phyloP scores from a whole-genome alignment of 2,113 vertebrate genomes.

The Oncorhynchus kisutch region DNA sequence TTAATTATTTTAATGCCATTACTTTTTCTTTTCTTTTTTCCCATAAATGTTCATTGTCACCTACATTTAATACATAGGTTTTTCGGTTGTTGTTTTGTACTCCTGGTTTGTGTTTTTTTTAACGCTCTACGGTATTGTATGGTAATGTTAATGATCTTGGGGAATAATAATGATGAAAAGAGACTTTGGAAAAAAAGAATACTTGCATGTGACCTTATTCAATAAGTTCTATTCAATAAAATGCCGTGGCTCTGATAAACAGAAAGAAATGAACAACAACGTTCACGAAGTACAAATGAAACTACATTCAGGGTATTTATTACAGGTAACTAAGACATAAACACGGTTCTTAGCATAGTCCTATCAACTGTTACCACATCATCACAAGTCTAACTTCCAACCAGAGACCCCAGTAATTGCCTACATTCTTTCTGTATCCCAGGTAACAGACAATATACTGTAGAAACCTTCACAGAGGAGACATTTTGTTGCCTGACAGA shows the following conservation, averaged over 20 bases:
- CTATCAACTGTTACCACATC: background rate
- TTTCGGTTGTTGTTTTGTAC: too few relatives aligned
- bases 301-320: too few relatives aligned
- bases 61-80: too few relatives aligned
- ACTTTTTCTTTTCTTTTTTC: background rate
- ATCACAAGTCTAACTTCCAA: too few relatives aligned
- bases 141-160: background rate
- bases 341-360: background rate
- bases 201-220: background rate
- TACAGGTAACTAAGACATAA: too few relatives aligned
- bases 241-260: background rate
- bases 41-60: too few relatives aligned
- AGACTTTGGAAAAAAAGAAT: background rate
- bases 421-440: background rate
- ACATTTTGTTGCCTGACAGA: background rate
- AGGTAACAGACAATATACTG: background rate
- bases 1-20: too few relatives aligned
- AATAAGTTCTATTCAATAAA: background rate
- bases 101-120: background rate
- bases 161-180: background rate
- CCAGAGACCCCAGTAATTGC: too few relatives aligned
- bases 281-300: background rate
- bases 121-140: background rate
- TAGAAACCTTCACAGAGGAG: background rate
- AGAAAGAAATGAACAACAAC: background rate